Evolutionary conservation across 2,888 invertebrate genomes (phyloP).

Genomic region (Galeruca laticollis): DNA sequence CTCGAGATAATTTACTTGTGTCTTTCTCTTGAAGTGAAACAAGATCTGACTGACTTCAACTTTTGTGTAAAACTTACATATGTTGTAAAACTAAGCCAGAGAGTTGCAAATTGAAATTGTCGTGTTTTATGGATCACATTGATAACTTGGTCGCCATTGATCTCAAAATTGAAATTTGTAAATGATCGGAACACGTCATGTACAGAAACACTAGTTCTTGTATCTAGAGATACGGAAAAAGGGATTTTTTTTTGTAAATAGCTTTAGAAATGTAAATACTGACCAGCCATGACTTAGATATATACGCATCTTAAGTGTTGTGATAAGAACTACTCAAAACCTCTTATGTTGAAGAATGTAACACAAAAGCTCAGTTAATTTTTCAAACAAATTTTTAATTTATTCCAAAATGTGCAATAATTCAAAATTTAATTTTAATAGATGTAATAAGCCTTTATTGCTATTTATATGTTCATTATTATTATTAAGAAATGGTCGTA

Average conservation of each 20-base stretch:
- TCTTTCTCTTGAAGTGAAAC: no score
- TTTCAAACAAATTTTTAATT: conserved; percentile 1
- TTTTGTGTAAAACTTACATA: no score
- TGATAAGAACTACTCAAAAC: conserved; percentile 56
- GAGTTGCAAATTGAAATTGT: conserved; percentile 7
- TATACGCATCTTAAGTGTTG: conserved; percentile 55
- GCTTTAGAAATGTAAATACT: conserved; percentile 60
- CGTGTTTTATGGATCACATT: conserved; percentile 25
- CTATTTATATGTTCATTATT: neutral
- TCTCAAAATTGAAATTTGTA: conserved; percentile 62
- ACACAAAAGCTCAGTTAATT: conserved; percentile 45
- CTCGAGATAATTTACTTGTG: no score
- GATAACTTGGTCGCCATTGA: conserved; percentile 60
- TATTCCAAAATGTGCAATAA: conserved; percentile 14
- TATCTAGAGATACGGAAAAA: conserved; percentile 52
- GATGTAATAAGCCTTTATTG: neutral
- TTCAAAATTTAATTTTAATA: conserved; percentile 7
- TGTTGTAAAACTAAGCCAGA: conserved; percentile 1
- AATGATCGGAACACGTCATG: conserved; percentile 56
- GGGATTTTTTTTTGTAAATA: conserved; percentile 59
- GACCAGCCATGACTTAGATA: conserved; percentile 62
- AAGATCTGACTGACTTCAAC: no score
- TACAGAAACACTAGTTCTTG: conserved; percentile 53
- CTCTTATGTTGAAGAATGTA: conserved; percentile 51
- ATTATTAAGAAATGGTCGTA: conserved; percentile 9